Base-by-base conservation (phyloP, 2,113 vertebrate species). In the Brachirus orientalis region DNA sequence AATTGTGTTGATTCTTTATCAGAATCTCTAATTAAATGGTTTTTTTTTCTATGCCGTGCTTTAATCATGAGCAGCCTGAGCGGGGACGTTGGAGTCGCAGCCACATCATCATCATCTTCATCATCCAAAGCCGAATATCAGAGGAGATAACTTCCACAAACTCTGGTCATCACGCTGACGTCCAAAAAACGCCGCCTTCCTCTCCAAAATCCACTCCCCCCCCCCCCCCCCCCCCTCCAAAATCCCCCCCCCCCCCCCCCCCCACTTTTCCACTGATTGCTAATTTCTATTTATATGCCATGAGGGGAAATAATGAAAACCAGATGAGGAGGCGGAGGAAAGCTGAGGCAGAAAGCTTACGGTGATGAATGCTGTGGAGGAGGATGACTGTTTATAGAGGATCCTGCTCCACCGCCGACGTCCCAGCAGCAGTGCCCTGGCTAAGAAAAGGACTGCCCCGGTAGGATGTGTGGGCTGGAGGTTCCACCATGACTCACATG, bases 401-500 rank as follows among this genome's bases (percentile, higher is more conserved):
- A 80, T 86, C 79, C 71, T 82, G 80, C 78, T 69, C 40, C 64
- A 33, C 71, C 45, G 54, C 19, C 57, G 40, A 41, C 48, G 6
- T 55, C 75, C 71, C 28, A 28, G 62, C 62, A 70, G 85, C 61
- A 5, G 43, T 77, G 77, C 80, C 78, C 76, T 47, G 66, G 80
- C 75, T 75, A 36, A 72, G 76, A 71, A 70, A 71, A 80, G 86
- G 85, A 82, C 86, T 85, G 86, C 83, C 87, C 87, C 77, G 36
- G 71, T 73, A 76, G 83, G 85, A 88, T 69, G 80, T 82, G 84
- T 87, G 79, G 79, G 80, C 28, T 73, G 84, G 88, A 89, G 86
- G 85, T 91, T 90, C 91, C 91, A 80, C 80, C 75, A 1, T 92
- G 88, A 91, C 87, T 92, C 89, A 91, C 67, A 69, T 65, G 75